Base-by-base conservation (phyloP, 37 sponge, comb jelly and placozoan species). In the Dysidea cf. avara region DNA sequence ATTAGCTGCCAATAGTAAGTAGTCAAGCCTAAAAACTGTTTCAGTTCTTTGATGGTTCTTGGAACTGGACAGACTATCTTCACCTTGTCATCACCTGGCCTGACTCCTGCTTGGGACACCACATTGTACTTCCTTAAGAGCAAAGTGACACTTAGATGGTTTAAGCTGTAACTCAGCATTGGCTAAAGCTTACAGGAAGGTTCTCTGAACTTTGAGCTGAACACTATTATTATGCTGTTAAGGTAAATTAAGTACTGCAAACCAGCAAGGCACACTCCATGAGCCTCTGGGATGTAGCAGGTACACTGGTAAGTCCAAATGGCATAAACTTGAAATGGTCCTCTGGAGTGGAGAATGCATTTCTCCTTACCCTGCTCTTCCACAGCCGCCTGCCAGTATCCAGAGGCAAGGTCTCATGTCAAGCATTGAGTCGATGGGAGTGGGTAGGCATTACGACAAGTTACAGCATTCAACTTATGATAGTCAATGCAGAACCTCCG, bases 281-380 rank as follows among this genome's bases (percentile, higher is more conserved):
- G 57, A 81, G 32, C 37, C 86, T 28, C 67, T 85, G 86, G 50
- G 59, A 74, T 22, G 62, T 74, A 17, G 75, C 61, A 28, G 79
- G 86, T 49, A 73, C 78, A 37, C 78, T 85, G 39, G 50, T 55
- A 17, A 85, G 65, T 25, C 72, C 86, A 54, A 78, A 85, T 6
- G 86, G 79, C 86, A 85, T 85, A 57, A 85, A 85, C 32, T 85
- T 58, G 50, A 60, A 85, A 26, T 66, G 54, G 2, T 79, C 79
- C 34, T 85, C 35, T 0, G 73, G 57, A 7, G 86, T 85, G 66
- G 53, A 47, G 49, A 85, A 85, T 4, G 86, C 86, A 5, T 64
- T 85, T 85, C 72, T 77, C 79, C 26, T 71, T 56, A 26, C n/a
- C 57, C 0, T 17, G 21, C 18, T 34, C 64, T n/a, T 69, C 66